These are phyloP conservation scores for Pterostichus madidus DNA, from an alignment of 2,888 invertebrate species.

Conservation along the genomic window DNA sequence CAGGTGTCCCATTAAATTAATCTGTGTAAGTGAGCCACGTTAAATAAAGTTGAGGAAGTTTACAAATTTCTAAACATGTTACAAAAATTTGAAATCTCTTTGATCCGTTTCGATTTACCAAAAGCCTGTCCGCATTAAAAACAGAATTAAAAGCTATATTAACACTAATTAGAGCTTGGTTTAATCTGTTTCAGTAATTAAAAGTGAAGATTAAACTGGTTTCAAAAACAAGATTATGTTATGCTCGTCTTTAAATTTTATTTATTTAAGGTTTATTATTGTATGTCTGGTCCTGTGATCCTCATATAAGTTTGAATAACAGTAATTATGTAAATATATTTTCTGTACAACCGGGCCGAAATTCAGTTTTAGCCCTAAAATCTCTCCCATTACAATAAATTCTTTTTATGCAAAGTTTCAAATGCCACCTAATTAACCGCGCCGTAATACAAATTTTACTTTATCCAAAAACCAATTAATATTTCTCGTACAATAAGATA, in stretches of 20 bases:
- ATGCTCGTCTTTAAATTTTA: neutral
- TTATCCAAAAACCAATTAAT: conserved; percentile 36
- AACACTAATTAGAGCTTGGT: conserved; percentile 27
- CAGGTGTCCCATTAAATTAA: no score
- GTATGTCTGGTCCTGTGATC: no score
- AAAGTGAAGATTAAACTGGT: conserved; percentile 39
- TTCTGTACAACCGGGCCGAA: no score
- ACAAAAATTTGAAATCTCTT: neutral
- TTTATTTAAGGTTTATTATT: neutral
- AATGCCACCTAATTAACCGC: conserved; percentile 6
- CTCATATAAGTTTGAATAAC: neutral
- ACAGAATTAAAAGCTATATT: conserved; percentile 37
- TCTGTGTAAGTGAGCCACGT: no score
- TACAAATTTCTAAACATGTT: no score
- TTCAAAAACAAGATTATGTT: conserved; percentile 30
- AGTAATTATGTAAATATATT: no score
- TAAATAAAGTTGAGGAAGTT: no score
- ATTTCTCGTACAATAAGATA: conserved; percentile 49
- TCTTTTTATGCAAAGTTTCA: neutral
- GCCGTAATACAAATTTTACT: neutral
- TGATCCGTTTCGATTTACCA: conserved; percentile 17
- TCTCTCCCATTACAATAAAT: no score
- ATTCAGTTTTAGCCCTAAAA: no score
- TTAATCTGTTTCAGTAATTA: conserved; percentile 31
- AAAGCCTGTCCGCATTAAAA: conserved; percentile 16